Percentiles rank a stretch among this genome's conserved stretches.
Evolutionary conservation across 2,797 vertebrate genomes (phyloP).

Genomic region (Acomys russatus): DNA sequence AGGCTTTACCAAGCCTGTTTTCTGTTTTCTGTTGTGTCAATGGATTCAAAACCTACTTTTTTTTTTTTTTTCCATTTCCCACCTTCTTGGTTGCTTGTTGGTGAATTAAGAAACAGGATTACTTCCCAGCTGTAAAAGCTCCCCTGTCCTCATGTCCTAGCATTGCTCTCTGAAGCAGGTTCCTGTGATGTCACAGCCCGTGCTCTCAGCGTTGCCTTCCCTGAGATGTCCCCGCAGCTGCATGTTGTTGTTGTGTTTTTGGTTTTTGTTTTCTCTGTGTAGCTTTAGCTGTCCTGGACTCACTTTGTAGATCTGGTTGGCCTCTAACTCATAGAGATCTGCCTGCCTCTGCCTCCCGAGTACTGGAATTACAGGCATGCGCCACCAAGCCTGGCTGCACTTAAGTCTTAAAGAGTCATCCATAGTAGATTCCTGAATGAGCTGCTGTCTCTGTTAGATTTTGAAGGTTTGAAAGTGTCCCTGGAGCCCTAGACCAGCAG

Average conservation of each 20-base stretch:
- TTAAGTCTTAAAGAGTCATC: background rate
- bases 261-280: too few relatives aligned
- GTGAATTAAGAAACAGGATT: background rate
- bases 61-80: background rate
- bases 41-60: background rate
- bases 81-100: background rate
- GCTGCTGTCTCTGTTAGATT: background rate
- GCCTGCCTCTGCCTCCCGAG: too few relatives aligned
- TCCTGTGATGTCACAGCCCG: fast-evolving
- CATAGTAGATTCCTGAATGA: background rate
- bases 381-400: too few relatives aligned
- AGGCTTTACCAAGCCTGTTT: background rate
- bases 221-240: background rate
- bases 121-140: fast-evolving
- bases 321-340: too few relatives aligned
- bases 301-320: too few relatives aligned
- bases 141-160: fast-evolving
- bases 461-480: background rate
- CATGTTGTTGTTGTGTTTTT: background rate
- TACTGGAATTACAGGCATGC: too few relatives aligned
- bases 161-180: background rate
- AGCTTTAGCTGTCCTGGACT: too few relatives aligned
- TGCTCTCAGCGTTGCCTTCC: background rate
- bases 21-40: background rate
- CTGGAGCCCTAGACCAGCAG: background rate